Conservation (phyloP, 1,140 invertebrate genomes). For the Drosophila jambulina region DNA sequence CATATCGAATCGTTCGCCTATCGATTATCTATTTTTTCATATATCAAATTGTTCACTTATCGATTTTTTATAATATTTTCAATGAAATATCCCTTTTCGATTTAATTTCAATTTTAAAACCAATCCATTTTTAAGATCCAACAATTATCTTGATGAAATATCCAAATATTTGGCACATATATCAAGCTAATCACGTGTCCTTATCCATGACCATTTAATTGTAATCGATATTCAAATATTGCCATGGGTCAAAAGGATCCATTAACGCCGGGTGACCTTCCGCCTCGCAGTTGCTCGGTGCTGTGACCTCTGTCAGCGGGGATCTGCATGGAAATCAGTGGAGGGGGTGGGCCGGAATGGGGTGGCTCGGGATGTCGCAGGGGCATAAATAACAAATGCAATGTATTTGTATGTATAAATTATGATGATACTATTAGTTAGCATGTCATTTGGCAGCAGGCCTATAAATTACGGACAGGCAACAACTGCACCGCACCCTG, state of each 20-base stretch:
- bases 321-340: conserved; percentile 39
- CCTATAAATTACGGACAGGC: conserved; percentile 68
- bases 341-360: neutral
- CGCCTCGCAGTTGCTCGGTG: conserved; percentile 25
- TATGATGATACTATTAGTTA: conserved; percentile 83
- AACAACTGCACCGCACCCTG: conserved; percentile 58
- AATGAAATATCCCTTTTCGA: too few relatives aligned
- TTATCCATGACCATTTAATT: conserved; percentile 29
- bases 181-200: conserved; percentile 18
- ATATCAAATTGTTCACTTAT: too few relatives aligned
- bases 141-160: neutral
- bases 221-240: conserved; percentile 58
- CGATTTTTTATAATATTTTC: too few relatives aligned
- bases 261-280: conserved; percentile 64
- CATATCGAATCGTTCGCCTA: too few relatives aligned
- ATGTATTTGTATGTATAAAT: conserved; percentile 77
- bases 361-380: conserved; percentile 7
- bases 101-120: too few relatives aligned
- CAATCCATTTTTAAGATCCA: too few relatives aligned
- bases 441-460: conserved; percentile 70
- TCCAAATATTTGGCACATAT: conserved; percentile 22
- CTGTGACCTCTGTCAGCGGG: conserved; percentile 72
- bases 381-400: conserved; percentile 73
- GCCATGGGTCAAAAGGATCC: conserved; percentile 44
- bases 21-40: too few relatives aligned